Conservation (phyloP, 2,113 vertebrate genomes). For the Neopipo cinnamomea region DNA sequence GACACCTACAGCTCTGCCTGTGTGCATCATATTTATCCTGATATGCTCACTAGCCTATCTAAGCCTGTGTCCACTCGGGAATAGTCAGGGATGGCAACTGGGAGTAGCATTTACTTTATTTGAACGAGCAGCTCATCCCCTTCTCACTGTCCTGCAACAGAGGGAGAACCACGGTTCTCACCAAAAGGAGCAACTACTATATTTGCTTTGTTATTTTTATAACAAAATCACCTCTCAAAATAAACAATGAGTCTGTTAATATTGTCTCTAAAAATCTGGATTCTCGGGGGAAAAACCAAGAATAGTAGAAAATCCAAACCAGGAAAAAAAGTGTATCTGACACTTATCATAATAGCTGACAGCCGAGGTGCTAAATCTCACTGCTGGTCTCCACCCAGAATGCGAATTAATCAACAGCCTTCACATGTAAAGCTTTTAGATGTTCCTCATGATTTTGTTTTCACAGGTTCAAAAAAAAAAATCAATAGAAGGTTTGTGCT, state of each 20-base stretch:
- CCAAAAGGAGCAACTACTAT: neutral
- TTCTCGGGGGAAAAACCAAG: neutral
- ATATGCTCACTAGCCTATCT: rapidly evolving
- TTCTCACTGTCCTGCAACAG: neutral
- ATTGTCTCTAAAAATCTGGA: neutral
- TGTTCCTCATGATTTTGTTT: neutral
- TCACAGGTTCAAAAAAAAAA: neutral
- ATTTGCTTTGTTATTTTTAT: neutral
- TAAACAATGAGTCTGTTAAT: neutral
- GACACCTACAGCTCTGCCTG: rapidly evolving
- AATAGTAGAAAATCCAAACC: neutral
- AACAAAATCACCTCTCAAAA: neutral
- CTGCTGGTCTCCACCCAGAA: neutral
- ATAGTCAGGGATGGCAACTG: neutral
- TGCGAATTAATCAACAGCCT: neutral
- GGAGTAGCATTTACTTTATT: neutral
- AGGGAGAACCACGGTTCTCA: neutral
- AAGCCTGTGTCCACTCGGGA: neutral
- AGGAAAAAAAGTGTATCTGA: neutral
- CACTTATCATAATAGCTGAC: neutral
- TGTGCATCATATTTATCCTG: rapidly evolving
- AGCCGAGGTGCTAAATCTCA: neutral
- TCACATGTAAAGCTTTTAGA: neutral
- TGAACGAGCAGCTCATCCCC: neutral
- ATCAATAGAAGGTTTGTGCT: neutral